A percentile compares a stretch with the other conserved stretches of the same genome.
Evolutionary conservation across 2,797 vertebrate genomes (phyloP).

Genomic region (Xerus rutilus): DNA sequence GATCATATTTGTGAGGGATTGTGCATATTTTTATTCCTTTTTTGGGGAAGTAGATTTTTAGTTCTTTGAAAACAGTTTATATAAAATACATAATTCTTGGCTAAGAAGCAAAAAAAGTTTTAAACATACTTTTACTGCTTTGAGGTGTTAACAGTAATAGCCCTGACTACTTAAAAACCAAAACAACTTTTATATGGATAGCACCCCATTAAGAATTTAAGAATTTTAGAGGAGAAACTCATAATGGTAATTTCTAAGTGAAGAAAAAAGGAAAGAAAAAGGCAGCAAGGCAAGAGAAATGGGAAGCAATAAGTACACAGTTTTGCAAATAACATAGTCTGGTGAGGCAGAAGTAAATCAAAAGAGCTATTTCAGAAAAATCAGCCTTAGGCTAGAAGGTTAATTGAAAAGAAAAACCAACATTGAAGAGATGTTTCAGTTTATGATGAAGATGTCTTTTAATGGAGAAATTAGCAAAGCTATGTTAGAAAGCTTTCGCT

Average conservation of each 20-base stretch:
- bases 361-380: constrained; percentile 36
- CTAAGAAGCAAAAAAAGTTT: constrained; percentile 4
- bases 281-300: not conserved
- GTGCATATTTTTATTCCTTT: not conserved
- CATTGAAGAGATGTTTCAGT: constrained; percentile 51
- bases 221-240: constrained; percentile 43
- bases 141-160: constrained; percentile 20
- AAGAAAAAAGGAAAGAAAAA: not conserved
- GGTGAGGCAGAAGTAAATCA: not conserved
- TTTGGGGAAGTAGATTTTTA: not conserved
- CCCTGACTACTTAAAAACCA: constrained; percentile 20
- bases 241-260: not conserved
- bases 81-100: not conserved
- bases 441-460: constrained; percentile 39
- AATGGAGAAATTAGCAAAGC: constrained; percentile 29
- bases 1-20: constrained; percentile 29
- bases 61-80: constrained; percentile 41
- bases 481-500: not conserved
- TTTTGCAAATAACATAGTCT: not conserved
- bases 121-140: constrained; percentile 25
- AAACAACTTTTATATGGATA: not conserved
- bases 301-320: not conserved
- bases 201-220: constrained; percentile 25
- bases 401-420: constrained; percentile 19
- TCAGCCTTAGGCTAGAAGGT: not conserved